Percentiles rank a stretch among this genome's conserved stretches.
phyloP scores from a whole-genome alignment of 2,888 invertebrate genomes.

The Aelia acuminata region DNA sequence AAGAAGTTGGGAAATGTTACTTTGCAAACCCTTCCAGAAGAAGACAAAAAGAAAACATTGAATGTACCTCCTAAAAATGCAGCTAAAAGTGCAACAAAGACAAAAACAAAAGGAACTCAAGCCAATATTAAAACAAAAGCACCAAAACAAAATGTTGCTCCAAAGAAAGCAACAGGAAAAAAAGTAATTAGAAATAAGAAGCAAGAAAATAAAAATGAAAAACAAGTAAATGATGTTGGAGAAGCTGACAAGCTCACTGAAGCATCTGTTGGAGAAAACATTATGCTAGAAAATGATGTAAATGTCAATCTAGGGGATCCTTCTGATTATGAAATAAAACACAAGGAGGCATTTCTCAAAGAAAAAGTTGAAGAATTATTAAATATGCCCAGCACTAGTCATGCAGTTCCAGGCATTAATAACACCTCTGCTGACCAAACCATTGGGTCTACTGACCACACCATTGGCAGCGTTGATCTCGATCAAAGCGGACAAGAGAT shows the following conservation, averaged over 20 bases:
- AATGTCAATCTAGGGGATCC: neutral
- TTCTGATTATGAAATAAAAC: neutral
- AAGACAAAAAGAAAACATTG: neutral
- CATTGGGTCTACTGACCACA: neutral
- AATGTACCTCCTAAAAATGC: neutral
- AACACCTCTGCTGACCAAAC: no score
- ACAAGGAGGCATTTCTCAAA: neutral
- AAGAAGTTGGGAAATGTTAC: neutral
- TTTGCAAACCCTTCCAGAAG: neutral
- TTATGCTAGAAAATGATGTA: neutral
- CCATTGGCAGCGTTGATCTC: neutral
- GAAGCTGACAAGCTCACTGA: neutral
- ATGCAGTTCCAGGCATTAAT: neutral
- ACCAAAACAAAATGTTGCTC: neutral
- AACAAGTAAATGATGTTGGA: neutral
- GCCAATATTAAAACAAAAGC: slow-evolving; percentile 13
- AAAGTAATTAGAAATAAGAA: neutral
- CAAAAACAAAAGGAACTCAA: neutral
- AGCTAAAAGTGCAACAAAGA: neutral
- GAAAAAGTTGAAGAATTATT: neutral
- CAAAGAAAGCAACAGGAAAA: neutral
- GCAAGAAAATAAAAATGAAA: neutral
- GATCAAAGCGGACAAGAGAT: neutral
- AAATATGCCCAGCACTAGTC: neutral
- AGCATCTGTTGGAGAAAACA: neutral